Evolutionary conservation across 1,140 invertebrate genomes (phyloP).

Genomic region (Aricia agestis): DNA sequence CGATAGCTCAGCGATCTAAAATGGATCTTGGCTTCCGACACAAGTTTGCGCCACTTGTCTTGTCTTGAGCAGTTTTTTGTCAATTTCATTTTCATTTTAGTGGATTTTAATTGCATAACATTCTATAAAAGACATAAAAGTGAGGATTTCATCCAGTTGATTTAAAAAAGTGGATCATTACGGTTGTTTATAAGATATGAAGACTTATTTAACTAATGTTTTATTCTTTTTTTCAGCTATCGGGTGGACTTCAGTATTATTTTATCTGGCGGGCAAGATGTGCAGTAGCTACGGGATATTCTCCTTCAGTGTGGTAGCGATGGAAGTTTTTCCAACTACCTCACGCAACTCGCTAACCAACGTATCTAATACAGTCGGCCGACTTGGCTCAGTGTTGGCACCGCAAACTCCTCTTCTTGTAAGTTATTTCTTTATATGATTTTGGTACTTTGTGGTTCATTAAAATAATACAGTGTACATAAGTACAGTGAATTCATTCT

Average conservation of each 20-base stretch:
- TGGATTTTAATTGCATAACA: too few relatives aligned
- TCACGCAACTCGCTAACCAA: slow-evolving; percentile 80
- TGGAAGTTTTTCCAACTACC: slow-evolving; percentile 83
- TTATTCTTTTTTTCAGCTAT: slow-evolving; percentile 37
- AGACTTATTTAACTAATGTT: background rate
- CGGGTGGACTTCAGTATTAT: slow-evolving; percentile 47
- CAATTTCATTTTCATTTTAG: background rate
- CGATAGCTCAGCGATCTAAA: background rate
- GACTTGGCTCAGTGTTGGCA: slow-evolving; percentile 81
- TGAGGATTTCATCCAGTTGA: too few relatives aligned
- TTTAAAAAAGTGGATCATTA: too few relatives aligned
- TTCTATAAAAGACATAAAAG: too few relatives aligned
- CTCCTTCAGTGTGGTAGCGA: slow-evolving; percentile 79
- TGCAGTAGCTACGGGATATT: slow-evolving; percentile 79
- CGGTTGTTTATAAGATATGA: too few relatives aligned
- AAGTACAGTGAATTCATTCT: too few relatives aligned
- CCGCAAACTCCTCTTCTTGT: slow-evolving; percentile 78
- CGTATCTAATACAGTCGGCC: slow-evolving; percentile 80
- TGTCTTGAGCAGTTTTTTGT: too few relatives aligned
- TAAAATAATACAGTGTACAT: too few relatives aligned
- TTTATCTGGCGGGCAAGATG: slow-evolving; percentile 81
- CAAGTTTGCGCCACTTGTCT: too few relatives aligned
- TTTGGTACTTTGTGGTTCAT: too few relatives aligned
- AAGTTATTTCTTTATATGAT: slow-evolving; percentile 17
- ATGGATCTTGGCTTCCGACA: too few relatives aligned